phyloP scores from a whole-genome alignment of 2,113 vertebrate species.

The Pipa parva region DNA sequence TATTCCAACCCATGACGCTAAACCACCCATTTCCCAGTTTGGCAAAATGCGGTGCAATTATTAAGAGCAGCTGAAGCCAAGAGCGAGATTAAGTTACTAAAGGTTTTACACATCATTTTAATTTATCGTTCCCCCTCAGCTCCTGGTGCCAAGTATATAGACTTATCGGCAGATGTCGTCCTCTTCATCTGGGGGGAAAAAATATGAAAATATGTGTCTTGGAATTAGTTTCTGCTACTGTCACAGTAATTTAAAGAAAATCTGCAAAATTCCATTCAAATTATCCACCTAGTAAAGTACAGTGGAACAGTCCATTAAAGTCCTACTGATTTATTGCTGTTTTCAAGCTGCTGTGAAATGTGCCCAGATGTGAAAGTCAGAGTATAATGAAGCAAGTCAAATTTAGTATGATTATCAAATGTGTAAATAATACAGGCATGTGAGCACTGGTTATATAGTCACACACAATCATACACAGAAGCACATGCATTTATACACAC shows the following conservation, averaged over 20 bases:
- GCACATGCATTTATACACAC: no score
- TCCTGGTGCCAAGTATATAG: conserved; percentile 6
- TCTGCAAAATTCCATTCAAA: conserved; percentile 26
- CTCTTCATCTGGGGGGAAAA: conserved; percentile 22
- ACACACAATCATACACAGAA: no score
- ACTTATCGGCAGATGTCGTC: conserved; percentile 39
- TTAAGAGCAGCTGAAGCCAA: conserved; percentile 8
- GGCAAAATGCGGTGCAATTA: conserved; percentile 31
- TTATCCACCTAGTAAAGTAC: conserved; percentile 7
- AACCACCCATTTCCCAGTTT: conserved; percentile 23
- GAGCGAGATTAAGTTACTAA: conserved; percentile 33
- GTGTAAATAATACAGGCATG: no score
- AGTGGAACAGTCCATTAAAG: not conserved
- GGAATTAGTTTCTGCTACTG: conserved; percentile 35
- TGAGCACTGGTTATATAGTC: no score
- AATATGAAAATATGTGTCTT: conserved; percentile 31
- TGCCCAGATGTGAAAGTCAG: not conserved
- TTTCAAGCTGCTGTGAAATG: not conserved
- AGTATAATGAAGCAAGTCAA: no score
- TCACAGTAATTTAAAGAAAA: conserved; percentile 31
- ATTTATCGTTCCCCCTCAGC: conserved; percentile 29
- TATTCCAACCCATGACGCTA: conserved; percentile 13
- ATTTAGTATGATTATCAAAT: no score
- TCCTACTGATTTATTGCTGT: conserved; percentile 3
- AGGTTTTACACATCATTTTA: conserved; percentile 37